These are phyloP conservation scores for Pachyrhynchus sulphureomaculatus DNA, from an alignment of 1,140 invertebrate genomes.

Conservation along the genomic window DNA sequence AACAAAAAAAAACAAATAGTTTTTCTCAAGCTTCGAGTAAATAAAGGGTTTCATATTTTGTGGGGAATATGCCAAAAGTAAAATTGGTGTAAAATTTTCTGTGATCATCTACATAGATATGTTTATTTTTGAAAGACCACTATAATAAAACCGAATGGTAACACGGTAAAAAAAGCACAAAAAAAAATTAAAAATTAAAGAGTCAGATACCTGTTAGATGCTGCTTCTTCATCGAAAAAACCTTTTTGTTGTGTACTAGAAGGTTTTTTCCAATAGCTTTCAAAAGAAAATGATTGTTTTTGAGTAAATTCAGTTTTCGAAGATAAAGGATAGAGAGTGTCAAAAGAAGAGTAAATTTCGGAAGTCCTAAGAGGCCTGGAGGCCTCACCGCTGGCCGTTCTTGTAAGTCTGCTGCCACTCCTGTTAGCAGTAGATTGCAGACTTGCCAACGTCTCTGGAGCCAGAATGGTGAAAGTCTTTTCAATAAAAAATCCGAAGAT, in stretches of 20 bases:
- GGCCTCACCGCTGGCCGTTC: slow-evolving; percentile 34
- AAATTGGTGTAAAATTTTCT: too few relatives aligned
- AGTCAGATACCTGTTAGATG: slow-evolving; percentile 8
- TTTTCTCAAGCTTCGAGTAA: too few relatives aligned
- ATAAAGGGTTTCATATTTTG: too few relatives aligned
- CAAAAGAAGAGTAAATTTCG: slow-evolving; percentile 33
- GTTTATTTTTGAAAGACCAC: too few relatives aligned
- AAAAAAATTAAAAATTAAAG: too few relatives aligned
- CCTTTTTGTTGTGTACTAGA: slow-evolving; percentile 20
- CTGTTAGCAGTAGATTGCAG: slow-evolving; percentile 29
- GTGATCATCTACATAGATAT: too few relatives aligned
- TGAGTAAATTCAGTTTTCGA: slow-evolving; percentile 20
- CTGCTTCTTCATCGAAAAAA: slow-evolving; percentile 17
- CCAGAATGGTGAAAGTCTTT: slow-evolving; percentile 39
- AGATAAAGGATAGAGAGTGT: slow-evolving; percentile 28
- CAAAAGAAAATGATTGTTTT: slow-evolving; percentile 31
- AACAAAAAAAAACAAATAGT: too few relatives aligned
- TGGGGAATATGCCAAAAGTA: too few relatives aligned
- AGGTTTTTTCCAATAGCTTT: slow-evolving; percentile 28
- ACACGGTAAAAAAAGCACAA: too few relatives aligned
- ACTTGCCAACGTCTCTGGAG: slow-evolving; percentile 41
- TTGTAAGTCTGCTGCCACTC: slow-evolving; percentile 29
- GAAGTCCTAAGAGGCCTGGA: slow-evolving; percentile 12
- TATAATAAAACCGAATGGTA: too few relatives aligned
- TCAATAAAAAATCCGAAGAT: slow-evolving; percentile 30